phyloP scores from a whole-genome alignment of 2,797 vertebrate genomes.

The Alauda arvensis region DNA sequence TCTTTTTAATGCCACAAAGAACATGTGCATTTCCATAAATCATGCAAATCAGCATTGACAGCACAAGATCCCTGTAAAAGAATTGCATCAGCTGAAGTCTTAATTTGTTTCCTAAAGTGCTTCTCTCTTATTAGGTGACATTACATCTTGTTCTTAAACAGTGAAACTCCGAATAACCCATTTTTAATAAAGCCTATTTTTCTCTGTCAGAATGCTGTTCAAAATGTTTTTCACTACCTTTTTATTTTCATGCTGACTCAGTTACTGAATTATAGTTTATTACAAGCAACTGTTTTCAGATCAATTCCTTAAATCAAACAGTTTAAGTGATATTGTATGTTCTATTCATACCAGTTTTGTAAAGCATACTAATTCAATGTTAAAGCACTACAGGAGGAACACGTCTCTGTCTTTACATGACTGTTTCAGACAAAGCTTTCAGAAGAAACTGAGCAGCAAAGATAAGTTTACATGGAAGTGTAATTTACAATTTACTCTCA shows the following conservation, averaged over 20 bases:
- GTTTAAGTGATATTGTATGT: background rate
- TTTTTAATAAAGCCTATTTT: background rate
- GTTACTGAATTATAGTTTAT: constrained; percentile 2
- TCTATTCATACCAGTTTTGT: background rate
- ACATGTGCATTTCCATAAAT: background rate
- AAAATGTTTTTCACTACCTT: background rate
- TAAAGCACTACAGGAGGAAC: background rate
- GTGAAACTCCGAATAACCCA: background rate
- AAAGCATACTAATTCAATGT: background rate
- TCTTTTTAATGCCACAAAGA: background rate
- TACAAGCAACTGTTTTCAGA: background rate
- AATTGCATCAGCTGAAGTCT: background rate
- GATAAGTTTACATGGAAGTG: background rate
- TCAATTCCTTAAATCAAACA: background rate
- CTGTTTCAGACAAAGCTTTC: background rate
- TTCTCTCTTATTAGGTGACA: background rate
- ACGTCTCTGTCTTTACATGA: background rate
- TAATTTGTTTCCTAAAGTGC: background rate
- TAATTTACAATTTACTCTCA: background rate
- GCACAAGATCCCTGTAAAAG: background rate
- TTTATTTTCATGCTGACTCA: background rate
- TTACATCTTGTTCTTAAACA: background rate
- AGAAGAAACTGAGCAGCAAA: background rate
- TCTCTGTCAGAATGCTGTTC: background rate
- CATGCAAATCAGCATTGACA: background rate